Percentiles rank a stretch among this genome's conserved stretches.
phyloP scores from a whole-genome alignment of 2,797 vertebrate species.

The Rhinophrynus dorsalis region DNA sequence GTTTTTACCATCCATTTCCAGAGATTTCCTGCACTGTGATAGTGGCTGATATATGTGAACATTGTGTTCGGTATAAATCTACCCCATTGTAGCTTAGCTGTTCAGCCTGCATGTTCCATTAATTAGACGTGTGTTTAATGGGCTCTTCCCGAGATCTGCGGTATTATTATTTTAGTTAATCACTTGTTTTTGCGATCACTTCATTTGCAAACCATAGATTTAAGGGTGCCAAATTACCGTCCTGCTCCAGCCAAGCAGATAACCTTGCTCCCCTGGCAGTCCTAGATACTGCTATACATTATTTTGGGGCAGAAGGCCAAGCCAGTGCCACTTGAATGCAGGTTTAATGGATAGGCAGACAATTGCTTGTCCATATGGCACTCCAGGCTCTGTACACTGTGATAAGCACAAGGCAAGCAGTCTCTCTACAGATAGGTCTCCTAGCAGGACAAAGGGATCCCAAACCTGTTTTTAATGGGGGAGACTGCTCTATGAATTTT shows the following conservation, averaged over 20 bases:
- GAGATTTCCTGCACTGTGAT: background rate
- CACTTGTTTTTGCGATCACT: constrained; percentile 43
- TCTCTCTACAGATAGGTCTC: constrained; percentile 11
- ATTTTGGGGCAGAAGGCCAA: constrained; percentile 45
- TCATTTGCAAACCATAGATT: constrained; percentile 37
- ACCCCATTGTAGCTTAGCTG: background rate
- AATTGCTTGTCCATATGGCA: constrained; percentile 45
- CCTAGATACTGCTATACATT: constrained; percentile 40
- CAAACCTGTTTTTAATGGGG: too few species aligned
- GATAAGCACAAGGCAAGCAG: constrained; percentile 4
- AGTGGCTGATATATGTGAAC: background rate
- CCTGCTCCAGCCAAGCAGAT: constrained; percentile 42
- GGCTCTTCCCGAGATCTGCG: constrained; percentile 15
- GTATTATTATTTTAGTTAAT: constrained; percentile 46
- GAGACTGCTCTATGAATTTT: too few species aligned
- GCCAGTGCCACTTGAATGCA: constrained; percentile 37
- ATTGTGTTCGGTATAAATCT: background rate
- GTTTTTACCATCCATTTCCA: too few species aligned
- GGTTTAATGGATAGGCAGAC: constrained; percentile 39
- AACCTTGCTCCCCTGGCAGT: constrained; percentile 48
- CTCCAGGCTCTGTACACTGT: constrained; percentile 11
- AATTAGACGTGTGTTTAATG: constrained; percentile 30
- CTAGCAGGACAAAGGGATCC: background rate
- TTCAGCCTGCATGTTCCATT: background rate
- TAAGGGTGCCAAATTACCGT: constrained; percentile 39